phyloP scores from a whole-genome alignment of 2,113 vertebrate genomes.

The Dunckerocampus dactyliophorus region DNA sequence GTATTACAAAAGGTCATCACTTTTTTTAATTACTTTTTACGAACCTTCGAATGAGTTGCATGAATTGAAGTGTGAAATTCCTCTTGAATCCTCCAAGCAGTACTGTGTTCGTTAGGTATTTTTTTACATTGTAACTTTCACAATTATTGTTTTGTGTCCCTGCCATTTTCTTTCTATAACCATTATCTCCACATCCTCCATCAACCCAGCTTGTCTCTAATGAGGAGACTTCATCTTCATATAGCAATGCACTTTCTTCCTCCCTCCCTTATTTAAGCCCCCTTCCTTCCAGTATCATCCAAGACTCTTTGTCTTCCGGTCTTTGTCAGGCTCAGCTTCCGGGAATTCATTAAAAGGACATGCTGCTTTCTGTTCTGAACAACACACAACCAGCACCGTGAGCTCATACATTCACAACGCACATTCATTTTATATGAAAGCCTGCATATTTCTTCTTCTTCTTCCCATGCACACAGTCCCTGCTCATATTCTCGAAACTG shows the following conservation, averaged over 20 bases:
- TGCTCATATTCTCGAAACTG: too few relatives aligned
- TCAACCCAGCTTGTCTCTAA: not conserved
- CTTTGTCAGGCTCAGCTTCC: conserved; percentile 73
- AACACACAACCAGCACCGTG: conserved; percentile 49
- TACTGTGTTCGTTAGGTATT: conserved; percentile 1
- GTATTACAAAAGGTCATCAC: too few relatives aligned
- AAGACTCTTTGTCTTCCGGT: conserved; percentile 62
- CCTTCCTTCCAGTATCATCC: conserved; percentile 17
- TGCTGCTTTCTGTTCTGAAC: conserved; percentile 50
- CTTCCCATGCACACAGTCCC: too few relatives aligned
- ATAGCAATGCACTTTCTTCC: conserved; percentile 10
- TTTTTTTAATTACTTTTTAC: too few relatives aligned
- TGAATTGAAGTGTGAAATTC: not conserved
- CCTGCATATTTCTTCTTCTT: not conserved
- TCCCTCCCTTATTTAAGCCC: conserved; percentile 6
- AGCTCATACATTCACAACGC: conserved; percentile 9
- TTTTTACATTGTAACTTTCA: conserved; percentile 8
- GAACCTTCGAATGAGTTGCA: too few relatives aligned
- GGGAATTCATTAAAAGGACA: conserved; percentile 75
- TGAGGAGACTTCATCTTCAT: not conserved
- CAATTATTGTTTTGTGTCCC: conserved; percentile 8
- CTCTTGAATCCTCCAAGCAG: not conserved
- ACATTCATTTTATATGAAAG: not conserved
- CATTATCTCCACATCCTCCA: not conserved
- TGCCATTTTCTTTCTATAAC: conserved; percentile 14